These are phyloP conservation scores for Entosphenus tridentatus DNA, from an alignment of 2,113 vertebrate genomes.

Conservation along the genomic window DNA sequence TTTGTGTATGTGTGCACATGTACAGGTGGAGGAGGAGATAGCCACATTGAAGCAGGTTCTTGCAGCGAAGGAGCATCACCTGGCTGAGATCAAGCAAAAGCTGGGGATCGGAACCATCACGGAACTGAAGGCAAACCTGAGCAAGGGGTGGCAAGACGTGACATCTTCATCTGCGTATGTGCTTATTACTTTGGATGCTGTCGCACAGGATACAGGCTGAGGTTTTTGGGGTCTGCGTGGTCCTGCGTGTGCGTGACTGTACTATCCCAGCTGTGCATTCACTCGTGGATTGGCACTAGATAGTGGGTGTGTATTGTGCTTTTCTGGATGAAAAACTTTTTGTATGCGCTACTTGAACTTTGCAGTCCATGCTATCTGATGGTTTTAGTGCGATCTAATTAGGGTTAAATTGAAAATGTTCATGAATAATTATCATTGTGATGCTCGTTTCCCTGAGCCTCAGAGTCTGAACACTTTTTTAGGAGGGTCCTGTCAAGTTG, in stretches of 20 bases:
- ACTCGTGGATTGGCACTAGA: neutral
- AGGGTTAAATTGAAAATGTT: no score
- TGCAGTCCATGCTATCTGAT: no score
- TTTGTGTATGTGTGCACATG: no score
- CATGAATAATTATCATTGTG: no score
- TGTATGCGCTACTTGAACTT: neutral
- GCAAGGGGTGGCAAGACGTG: constrained; percentile 69
- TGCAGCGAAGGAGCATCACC: constrained; percentile 66
- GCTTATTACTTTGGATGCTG: neutral
- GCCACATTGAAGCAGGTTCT: constrained; percentile 65
- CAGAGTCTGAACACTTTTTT: no score
- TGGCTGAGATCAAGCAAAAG: constrained; percentile 63
- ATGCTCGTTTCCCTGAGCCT: no score
- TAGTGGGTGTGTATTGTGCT: neutral
- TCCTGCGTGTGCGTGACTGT: neutral
- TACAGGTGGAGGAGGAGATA: constrained; percentile 80
- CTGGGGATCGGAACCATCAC: constrained; percentile 56
- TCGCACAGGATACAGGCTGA: neutral
- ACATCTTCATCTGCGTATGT: constrained; percentile 77
- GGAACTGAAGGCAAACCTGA: constrained; percentile 68
- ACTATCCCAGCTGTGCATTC: neutral
- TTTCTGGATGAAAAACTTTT: constrained; percentile 9
- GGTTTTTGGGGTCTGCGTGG: neutral
- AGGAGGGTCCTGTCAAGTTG: no score
- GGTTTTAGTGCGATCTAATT: no score